phyloP scores from a whole-genome alignment of 2,888 invertebrate genomes.

The Volucella inflata region DNA sequence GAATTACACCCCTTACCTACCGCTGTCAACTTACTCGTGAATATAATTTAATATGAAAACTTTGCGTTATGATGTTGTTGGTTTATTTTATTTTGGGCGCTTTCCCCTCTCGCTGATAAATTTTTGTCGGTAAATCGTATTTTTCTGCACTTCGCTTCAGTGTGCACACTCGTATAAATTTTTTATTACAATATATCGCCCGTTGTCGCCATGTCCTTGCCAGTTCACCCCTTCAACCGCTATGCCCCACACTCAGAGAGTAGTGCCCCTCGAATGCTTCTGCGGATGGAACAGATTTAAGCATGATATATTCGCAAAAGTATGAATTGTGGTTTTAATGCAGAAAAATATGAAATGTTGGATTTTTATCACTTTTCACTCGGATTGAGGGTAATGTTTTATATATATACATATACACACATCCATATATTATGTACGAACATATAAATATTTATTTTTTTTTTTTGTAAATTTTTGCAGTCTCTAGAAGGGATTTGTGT shows the following conservation, averaged over 20 bases:
- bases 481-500: slow-evolving; percentile 59
- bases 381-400: slow-evolving; percentile 10
- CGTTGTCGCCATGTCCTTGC: slow-evolving; percentile 47
- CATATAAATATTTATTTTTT: slow-evolving; percentile 24
- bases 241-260: slow-evolving; percentile 13
- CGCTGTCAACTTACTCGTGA: slow-evolving; percentile 43
- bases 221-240: not conserved
- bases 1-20: not conserved
- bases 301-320: slow-evolving; percentile 77
- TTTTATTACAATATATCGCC: slow-evolving; percentile 74
- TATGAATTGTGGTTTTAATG: slow-evolving; percentile 77
- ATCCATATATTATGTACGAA: too few relatives aligned
- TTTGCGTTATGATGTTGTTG: slow-evolving; percentile 72
- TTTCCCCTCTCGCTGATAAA: slow-evolving; percentile 6
- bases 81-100: slow-evolving; percentile 44
- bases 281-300: slow-evolving; percentile 70
- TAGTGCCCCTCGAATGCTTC: not conserved
- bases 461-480: slow-evolving; percentile 19
- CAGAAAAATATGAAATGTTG: slow-evolving; percentile 76
- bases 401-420: not conserved
- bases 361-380: slow-evolving; percentile 68
- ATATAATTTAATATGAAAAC: slow-evolving; percentile 74
- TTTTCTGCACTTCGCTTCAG: slow-evolving; percentile 53
- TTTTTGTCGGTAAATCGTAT: slow-evolving; percentile 59
- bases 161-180: slow-evolving; percentile 46